Evolutionary conservation across 2,797 vertebrate genomes (phyloP), one percentile per base, ranked within the genome.

Genomic region (Gymnothorax reevesii): DNA sequence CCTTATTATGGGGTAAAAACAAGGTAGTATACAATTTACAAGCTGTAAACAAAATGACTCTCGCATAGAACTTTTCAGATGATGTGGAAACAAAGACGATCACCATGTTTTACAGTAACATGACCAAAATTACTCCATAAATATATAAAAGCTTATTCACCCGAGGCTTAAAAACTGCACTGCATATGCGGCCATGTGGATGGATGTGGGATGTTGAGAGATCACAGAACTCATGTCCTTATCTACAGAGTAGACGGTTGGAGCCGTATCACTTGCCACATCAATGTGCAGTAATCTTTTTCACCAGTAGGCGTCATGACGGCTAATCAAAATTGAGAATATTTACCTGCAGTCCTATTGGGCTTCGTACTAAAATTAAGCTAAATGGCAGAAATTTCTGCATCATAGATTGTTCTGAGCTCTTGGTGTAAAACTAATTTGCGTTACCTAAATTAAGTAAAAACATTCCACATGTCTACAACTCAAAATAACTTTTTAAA

Each of bases 251-350:
- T 77, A 82, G 62, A 80, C 73, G 4, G 15, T 27, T 27, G 49
- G 60, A 82, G 60, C 85, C 85, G 82, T 17, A 86, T 86, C 85
- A 66, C 85, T 86, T 62, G n/a, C 55, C 77, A 64, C 13, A 33
- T 20, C 10, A 52, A 20, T 15, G 75, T 22, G 75, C 20, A 79
- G 75, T 3, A 42, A 54, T 20, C 49, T 54, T 15, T 9, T 52
- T 17, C 7, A 79, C 42, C 75, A 1, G 15, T 22, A 54, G 75
- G 17, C 15, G 75, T 17, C 42, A 42, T 54, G 42, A 52, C n/a
- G 8, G 4, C 49, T 1, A 7, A 79, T 54, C 7, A n/a, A 13
- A 54, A 52, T 5, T 3, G 42, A 75, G 42, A 4, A 10, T 20
- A 79, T 54, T 52, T 54, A 7, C 75, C 20, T n/a, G 42, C 17